Percentiles rank a stretch among this genome's conserved stretches.
These are phyloP conservation scores for Brachionus plicatilis DNA, from an alignment of 1,140 invertebrate genomes.

Conservation along the genomic window DNA sequence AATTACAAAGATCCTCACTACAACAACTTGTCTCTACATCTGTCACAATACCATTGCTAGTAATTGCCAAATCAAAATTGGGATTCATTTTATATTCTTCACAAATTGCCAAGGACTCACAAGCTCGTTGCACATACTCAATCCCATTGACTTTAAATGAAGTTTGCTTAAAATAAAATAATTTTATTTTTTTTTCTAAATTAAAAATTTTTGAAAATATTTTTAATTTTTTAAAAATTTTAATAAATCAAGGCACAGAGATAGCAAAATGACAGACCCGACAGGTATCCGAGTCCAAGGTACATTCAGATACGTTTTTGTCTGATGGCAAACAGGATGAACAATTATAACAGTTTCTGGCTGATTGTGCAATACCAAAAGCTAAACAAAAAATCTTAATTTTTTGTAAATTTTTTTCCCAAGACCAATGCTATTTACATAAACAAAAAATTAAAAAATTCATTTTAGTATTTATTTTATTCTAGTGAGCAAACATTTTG, in stretches of 20 bases:
- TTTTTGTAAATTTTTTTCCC: too few species aligned
- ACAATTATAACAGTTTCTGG: background rate
- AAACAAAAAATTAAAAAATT: background rate
- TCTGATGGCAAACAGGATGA: background rate
- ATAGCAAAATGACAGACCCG: background rate
- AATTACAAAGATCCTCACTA: conserved; percentile 3
- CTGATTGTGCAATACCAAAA: background rate
- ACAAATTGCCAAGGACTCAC: conserved; percentile 3
- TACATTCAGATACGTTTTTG: background rate
- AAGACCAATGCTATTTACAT: background rate
- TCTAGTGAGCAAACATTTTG: background rate
- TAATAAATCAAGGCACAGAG: background rate
- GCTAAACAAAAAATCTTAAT: background rate
- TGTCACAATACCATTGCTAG: background rate
- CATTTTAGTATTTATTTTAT: too few species aligned
- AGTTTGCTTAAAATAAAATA: background rate
- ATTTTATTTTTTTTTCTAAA: background rate
- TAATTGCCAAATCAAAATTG: background rate
- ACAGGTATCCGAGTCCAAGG: background rate
- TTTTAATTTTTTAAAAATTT: too few species aligned
- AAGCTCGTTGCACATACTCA: background rate
- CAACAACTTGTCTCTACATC: background rate
- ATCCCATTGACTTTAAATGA: background rate
- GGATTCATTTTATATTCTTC: conserved; percentile 4
- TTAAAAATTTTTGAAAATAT: background rate